These are phyloP conservation scores for Drosophila rufa DNA, from an alignment of 1,140 invertebrate species.

Conservation along the genomic window DNA sequence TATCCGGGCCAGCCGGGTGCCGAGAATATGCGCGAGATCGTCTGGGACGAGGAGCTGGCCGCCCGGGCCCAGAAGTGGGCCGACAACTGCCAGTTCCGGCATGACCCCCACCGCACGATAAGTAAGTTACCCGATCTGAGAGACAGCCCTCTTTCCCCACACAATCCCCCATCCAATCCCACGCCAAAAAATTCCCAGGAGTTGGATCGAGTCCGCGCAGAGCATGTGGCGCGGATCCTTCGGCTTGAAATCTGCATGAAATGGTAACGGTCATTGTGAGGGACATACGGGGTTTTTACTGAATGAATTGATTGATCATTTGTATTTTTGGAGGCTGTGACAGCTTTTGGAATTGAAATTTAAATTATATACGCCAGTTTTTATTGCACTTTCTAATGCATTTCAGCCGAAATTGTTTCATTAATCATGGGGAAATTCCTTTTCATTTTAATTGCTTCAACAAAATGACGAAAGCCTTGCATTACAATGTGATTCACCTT, in stretches of 20 bases:
- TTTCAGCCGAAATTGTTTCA: slow-evolving; percentile 6
- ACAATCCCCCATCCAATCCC: not conserved
- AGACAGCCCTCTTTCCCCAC: not conserved
- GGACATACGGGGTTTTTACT: not conserved
- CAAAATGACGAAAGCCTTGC: not conserved
- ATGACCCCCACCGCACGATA: slow-evolving; percentile 89
- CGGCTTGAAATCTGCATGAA: slow-evolving; percentile 55
- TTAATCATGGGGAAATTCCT: slow-evolving; percentile 13
- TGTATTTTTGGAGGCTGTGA: slow-evolving; percentile 14
- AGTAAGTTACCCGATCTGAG: slow-evolving; percentile 86
- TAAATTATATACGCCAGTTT: slow-evolving; percentile 15
- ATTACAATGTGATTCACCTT: slow-evolving; percentile 23
- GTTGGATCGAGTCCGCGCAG: slow-evolving; percentile 16
- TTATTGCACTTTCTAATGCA: slow-evolving; percentile 24
- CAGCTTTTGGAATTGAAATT: not conserved
- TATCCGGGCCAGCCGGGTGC: slow-evolving; percentile 91
- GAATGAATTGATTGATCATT: slow-evolving; percentile 2
- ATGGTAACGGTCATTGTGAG: slow-evolving; percentile 16
- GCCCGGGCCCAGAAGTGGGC: slow-evolving; percentile 93
- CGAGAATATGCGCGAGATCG: slow-evolving; percentile 93
- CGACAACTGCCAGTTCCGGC: slow-evolving; percentile 90
- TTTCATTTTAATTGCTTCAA: not conserved
- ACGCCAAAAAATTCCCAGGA: slow-evolving; percentile 24
- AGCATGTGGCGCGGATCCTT: slow-evolving; percentile 43
- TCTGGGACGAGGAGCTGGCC: slow-evolving; percentile 95